phyloP scores from a whole-genome alignment of 2,113 vertebrate species.

The Psephotus haematonotus region DNA sequence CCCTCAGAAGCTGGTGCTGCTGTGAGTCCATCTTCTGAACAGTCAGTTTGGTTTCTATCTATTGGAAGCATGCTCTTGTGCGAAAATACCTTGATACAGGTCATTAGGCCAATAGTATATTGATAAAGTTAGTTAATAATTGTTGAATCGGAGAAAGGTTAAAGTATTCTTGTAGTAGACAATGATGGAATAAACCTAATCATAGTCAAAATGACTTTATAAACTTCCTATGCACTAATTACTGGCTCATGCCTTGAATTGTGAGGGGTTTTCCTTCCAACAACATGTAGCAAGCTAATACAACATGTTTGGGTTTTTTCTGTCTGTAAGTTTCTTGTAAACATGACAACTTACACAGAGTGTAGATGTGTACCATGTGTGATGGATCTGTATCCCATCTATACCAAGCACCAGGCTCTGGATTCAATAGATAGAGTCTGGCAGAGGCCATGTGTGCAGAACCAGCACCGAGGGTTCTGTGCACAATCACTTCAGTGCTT shows the following conservation, averaged over 20 bases:
- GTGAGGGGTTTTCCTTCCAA: not conserved
- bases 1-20: not conserved
- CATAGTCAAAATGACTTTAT: not conserved
- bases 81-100: not conserved
- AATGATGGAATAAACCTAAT: not conserved
- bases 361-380: not conserved
- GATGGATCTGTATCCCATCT: not conserved
- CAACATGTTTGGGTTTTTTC: not conserved
- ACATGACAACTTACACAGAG: not conserved
- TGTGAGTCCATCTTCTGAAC: not conserved
- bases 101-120: accelerated
- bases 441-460: not conserved
- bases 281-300: not conserved
- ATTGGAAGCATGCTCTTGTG: not conserved
- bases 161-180: not conserved
- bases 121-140: not conserved
- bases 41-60: not conserved
- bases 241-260: not conserved
- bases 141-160: not conserved
- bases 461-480: not conserved
- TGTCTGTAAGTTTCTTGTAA: slow-evolving; percentile 26
- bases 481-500: not conserved
- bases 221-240: not conserved
- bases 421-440: not conserved
- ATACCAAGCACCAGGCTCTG: not conserved